Percentiles rank a stretch among this genome's conserved stretches.
These are phyloP conservation scores for Cryptocephalus primarius DNA, from an alignment of 2,888 invertebrate genomes.

Conservation along the genomic window DNA sequence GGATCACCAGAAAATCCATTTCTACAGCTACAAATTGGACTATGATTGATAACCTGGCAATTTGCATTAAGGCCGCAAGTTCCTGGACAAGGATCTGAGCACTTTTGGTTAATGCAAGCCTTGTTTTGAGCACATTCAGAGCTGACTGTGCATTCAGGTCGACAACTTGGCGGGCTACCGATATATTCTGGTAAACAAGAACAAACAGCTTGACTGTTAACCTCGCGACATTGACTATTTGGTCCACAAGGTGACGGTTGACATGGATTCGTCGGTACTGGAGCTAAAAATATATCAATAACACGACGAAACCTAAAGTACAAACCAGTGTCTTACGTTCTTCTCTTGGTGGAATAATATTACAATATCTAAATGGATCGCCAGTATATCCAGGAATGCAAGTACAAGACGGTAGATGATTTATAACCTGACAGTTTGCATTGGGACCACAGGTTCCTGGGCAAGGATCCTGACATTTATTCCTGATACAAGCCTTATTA, in stretches of 20 bases:
- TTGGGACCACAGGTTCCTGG: slow-evolving; percentile 56
- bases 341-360: slow-evolving; percentile 7
- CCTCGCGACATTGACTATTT: slow-evolving; percentile 66
- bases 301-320: not conserved
- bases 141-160: slow-evolving; percentile 55
- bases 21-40: slow-evolving; percentile 58
- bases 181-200: slow-evolving; percentile 57
- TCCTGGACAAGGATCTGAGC: slow-evolving; percentile 59
- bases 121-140: slow-evolving; percentile 53
- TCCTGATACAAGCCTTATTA: slow-evolving; percentile 43
- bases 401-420: slow-evolving; percentile 46
- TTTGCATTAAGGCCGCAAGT: slow-evolving; percentile 59
- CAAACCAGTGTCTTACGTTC: slow-evolving; percentile 15
- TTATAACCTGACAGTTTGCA: slow-evolving; percentile 45
- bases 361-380: slow-evolving; percentile 23
- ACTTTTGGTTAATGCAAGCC: slow-evolving; percentile 59
- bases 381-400: slow-evolving; percentile 63
- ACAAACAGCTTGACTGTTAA: slow-evolving; percentile 56
- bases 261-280: slow-evolving; percentile 38
- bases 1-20: slow-evolving; percentile 44
- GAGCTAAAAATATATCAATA: slow-evolving; percentile 5
- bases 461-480: slow-evolving; percentile 48
- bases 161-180: slow-evolving; percentile 58
- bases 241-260: slow-evolving; percentile 67
- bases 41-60: slow-evolving; percentile 61